Percentiles rank a stretch among this genome's conserved stretches.
Conservation (phyloP, 2,113 vertebrate species). For the Nesogale talazaci region DNA sequence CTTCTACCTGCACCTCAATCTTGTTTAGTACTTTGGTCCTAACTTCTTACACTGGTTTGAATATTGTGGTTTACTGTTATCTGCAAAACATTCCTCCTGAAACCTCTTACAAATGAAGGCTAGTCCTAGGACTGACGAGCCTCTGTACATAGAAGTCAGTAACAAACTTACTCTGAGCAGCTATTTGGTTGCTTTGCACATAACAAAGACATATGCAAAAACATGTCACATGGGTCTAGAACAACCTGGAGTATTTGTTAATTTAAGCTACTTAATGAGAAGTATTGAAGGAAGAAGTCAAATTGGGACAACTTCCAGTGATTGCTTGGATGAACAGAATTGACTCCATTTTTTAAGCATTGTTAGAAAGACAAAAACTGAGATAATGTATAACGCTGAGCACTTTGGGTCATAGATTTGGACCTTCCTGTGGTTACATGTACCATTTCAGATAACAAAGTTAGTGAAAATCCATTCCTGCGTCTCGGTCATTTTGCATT, state of each 20-base stretch:
- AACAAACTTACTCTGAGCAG: slow-evolving; percentile 50
- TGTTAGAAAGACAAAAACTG: slow-evolving; percentile 49
- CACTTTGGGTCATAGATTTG: slow-evolving; percentile 33
- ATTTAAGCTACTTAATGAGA: slow-evolving; percentile 10
- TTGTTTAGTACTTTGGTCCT: slow-evolving; percentile 30
- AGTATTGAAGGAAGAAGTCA: slow-evolving; percentile 36
- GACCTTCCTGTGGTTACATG: slow-evolving; percentile 6
- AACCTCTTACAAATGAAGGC: background rate
- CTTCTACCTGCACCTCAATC: background rate
- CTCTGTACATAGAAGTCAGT: background rate
- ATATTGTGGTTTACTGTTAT: background rate
- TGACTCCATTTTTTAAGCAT: slow-evolving; percentile 19
- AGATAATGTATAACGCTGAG: slow-evolving; percentile 35
- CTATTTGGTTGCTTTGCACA: slow-evolving; percentile 27
- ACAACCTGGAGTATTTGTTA: slow-evolving; percentile 29
- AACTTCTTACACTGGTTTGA: background rate
- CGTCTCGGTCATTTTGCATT: slow-evolving; percentile 22
- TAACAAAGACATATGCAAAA: slow-evolving; percentile 24
- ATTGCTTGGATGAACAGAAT: slow-evolving; percentile 23
- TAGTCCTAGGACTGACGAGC: background rate
- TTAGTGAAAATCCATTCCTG: background rate
- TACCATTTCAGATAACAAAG: slow-evolving; percentile 29
- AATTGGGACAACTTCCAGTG: background rate
- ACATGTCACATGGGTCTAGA: background rate
- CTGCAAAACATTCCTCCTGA: background rate